Evolutionary conservation across 2,888 invertebrate genomes (phyloP), one percentile per base, ranked within the genome.

Genomic region (Dryadula phaetusa): DNA sequence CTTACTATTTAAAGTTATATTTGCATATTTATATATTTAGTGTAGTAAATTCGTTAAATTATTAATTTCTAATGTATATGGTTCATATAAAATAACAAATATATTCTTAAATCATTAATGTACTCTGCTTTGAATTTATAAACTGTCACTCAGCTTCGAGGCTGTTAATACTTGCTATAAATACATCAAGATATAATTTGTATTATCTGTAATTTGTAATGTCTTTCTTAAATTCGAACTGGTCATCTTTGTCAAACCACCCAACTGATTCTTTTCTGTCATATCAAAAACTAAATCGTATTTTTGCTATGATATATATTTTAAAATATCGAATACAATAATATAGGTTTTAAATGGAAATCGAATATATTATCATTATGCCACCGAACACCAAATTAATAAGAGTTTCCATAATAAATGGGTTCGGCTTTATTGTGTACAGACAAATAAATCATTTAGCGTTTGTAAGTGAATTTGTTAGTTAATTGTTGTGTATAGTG

Each of bases 401-500:
- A 40, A 42, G 28, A 0, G 28, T 25, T 40, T 10, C 6, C 28
- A 18, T 28, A 18, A 14, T 42, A 44, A 28, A 42, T 44, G 20
- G 3, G 40, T 16, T 44, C 42, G 16, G 40, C 16, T 18, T 32
- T 44, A 60, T 28, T 18, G 28, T 44, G 16, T 8, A 60, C 18
- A 56, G 40, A 56, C 40, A 56, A 40, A 56, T 56, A 56, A 56
- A 56, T 56, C n/a, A 25, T 56, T 56, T 20, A 22, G 4, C n/a
- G 10, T 56, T 56, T 44, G 42, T 42, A 46, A 46, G 20, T 46
- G 28, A 46, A 46, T 32, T 60, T 60, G 46, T 60, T 60, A 60
- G 60, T 60, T 67, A 66, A 64, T 62, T 40, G 42, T 63, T 32
- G 52, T 42, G 28, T 34, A 16, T 49, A 60, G 44, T 56, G 63